Percentiles rank a stretch among this genome's conserved stretches.
Conservation (phyloP, 2,113 vertebrate species). For the Protobothrops flavoviridis region DNA sequence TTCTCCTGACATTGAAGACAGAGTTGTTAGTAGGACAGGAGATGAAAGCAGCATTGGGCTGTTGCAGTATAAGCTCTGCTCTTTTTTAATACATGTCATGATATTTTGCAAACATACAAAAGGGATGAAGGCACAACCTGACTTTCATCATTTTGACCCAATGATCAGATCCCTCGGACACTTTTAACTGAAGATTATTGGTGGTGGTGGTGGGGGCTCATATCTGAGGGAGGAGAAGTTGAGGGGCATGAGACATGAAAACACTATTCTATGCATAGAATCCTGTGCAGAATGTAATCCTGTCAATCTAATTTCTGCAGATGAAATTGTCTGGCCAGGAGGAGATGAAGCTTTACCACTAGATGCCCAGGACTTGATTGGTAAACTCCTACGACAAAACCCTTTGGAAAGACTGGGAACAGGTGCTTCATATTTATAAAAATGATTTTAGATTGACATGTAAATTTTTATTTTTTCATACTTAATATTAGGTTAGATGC, state of each 20-base stretch:
- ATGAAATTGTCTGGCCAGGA: constrained; percentile 96
- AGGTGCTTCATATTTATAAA: constrained; percentile 68
- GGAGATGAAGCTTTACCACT: constrained; percentile 90
- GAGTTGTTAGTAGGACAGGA: background rate
- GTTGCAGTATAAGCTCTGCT: background rate
- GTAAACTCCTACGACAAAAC: constrained; percentile 88
- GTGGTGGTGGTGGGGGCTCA: no score
- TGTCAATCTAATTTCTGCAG: constrained; percentile 63
- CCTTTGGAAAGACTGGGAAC: constrained; percentile 94
- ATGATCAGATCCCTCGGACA: background rate
- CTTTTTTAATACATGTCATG: background rate
- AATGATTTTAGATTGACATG: background rate
- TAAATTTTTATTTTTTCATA: background rate
- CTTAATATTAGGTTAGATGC: background rate
- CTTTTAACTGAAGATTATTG: background rate
- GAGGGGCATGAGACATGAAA: background rate
- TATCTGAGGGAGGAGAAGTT: background rate
- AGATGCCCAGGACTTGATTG: constrained; percentile 93
- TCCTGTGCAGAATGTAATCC: background rate
- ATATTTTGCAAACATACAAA: background rate
- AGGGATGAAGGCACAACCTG: background rate
- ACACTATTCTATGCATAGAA: background rate
- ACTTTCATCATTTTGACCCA: background rate
- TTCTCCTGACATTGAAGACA: background rate
- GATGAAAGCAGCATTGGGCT: background rate